Conservation (phyloP, 1,140 invertebrate species). For the Telenomus remus region DNA sequence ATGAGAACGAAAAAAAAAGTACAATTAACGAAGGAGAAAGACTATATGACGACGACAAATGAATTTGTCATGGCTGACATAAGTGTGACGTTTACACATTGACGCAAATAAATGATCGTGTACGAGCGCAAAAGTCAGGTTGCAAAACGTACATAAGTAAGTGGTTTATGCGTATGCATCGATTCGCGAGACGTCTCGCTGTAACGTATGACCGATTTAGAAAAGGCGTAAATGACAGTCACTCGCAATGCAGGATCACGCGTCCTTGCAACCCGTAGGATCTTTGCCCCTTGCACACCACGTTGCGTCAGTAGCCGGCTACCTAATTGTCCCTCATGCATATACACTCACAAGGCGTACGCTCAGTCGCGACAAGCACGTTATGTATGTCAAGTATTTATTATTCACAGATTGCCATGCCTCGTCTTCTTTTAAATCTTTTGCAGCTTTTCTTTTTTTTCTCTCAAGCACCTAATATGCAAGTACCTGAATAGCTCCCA, state of each 20-base stretch:
- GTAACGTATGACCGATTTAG: conserved; percentile 61
- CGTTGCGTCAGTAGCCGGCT: conserved; percentile 60
- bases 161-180: conserved; percentile 24
- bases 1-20: too few species aligned
- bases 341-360: conserved; percentile 27
- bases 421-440: conserved; percentile 32
- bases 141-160: conserved; percentile 52
- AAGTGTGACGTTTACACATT: not conserved
- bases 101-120: conserved; percentile 18
- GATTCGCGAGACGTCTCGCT: conserved; percentile 39
- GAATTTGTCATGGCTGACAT: too few species aligned
- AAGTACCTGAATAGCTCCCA: conserved; percentile 20
- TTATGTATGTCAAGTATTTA: conserved; percentile 57
- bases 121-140: conserved; percentile 9
- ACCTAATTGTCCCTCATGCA: conserved; percentile 56
- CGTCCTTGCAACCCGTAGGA: conserved; percentile 67
- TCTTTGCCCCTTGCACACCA: conserved; percentile 68
- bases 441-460: conserved; percentile 3
- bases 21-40: too few species aligned
- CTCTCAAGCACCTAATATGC: conserved; percentile 8
- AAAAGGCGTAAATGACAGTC: conserved; percentile 63
- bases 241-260: conserved; percentile 57
- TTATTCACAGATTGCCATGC: conserved; percentile 46
- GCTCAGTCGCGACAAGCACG: conserved; percentile 32
- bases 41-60: too few species aligned